Conservation (phyloP, 92 coral and sea anemone species). For the Palythoa caribaeorum region DNA sequence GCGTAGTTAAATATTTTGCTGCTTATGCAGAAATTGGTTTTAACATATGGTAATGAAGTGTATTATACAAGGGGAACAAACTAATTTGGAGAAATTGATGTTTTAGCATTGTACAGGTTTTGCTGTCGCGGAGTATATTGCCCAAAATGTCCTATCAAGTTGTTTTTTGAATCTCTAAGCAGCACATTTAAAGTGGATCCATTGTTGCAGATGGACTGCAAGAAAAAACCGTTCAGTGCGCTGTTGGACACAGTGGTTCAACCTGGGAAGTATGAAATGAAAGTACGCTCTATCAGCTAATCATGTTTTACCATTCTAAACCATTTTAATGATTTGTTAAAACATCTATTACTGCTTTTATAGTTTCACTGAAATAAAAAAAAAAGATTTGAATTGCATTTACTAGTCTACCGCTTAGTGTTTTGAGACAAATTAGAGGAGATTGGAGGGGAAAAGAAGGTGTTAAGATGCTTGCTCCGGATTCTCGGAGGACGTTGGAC, state of each 20-base stretch:
- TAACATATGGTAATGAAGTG: too few species aligned
- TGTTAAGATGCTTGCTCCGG: too few species aligned
- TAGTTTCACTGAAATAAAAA: too few species aligned
- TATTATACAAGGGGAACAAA: too few species aligned
- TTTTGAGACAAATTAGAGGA: too few species aligned
- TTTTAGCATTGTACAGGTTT: constrained; percentile 39
- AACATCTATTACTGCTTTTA: background rate
- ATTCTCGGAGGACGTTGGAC: too few species aligned
- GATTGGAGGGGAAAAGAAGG: too few species aligned
- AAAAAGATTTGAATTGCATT: background rate
- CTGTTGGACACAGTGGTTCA: constrained; percentile 58
- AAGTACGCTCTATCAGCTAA: constrained; percentile 1
- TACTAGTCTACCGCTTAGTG: too few species aligned
- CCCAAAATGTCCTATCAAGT: constrained; percentile 45
- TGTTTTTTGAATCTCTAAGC: constrained; percentile 53
- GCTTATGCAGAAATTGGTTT: background rate
- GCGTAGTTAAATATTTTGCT: background rate
- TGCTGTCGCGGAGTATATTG: constrained; percentile 78
- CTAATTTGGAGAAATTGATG: too few species aligned
- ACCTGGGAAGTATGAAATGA: constrained; percentile 58
- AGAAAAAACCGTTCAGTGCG: constrained; percentile 42
- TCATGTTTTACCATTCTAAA: background rate
- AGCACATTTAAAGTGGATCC: constrained; percentile 60
- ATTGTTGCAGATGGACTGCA: constrained; percentile 62
- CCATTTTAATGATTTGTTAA: background rate